Percentiles rank a stretch among this genome's conserved stretches.
phyloP scores from a whole-genome alignment of 2,888 invertebrate genomes.

The Apamea monoglypha region DNA sequence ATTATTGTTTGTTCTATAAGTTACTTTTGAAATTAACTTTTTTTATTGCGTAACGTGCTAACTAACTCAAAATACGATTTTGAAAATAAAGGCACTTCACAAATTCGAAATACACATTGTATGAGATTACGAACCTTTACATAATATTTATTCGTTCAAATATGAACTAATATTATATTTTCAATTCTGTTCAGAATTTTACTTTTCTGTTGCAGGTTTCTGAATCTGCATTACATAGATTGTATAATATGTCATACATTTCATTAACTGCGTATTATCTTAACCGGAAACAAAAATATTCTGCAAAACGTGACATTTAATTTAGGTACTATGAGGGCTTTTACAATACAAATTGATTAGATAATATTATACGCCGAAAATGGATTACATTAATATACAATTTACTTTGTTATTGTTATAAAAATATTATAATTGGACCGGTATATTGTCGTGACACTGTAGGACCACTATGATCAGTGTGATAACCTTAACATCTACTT shows the following conservation, averaged over 20 bases:
- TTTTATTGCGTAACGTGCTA: constrained; percentile 50
- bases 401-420: neutral
- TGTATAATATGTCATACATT: neutral
- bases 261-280: neutral
- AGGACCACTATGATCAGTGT: neutral
- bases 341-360: neutral
- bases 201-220: neutral
- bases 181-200: neutral
- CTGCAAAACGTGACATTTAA: neutral
- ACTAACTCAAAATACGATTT: constrained; percentile 28
- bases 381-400: neutral
- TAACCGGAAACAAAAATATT: neutral
- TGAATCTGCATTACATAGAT: neutral
- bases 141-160: neutral
- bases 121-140: neutral
- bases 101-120: constrained; percentile 19
- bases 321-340: neutral
- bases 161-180: neutral
- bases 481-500: neutral
- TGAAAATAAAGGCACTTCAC: constrained; percentile 1
- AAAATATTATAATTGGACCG: constrained; percentile 3
- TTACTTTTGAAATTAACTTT: constrained; percentile 31
- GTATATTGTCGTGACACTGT: constrained; percentile 7
- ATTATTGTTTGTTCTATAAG: constrained; percentile 55
- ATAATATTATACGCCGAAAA: constrained; percentile 2